Conservation (phyloP, 2,888 invertebrate genomes). For the Drosophila aldrichi region DNA sequence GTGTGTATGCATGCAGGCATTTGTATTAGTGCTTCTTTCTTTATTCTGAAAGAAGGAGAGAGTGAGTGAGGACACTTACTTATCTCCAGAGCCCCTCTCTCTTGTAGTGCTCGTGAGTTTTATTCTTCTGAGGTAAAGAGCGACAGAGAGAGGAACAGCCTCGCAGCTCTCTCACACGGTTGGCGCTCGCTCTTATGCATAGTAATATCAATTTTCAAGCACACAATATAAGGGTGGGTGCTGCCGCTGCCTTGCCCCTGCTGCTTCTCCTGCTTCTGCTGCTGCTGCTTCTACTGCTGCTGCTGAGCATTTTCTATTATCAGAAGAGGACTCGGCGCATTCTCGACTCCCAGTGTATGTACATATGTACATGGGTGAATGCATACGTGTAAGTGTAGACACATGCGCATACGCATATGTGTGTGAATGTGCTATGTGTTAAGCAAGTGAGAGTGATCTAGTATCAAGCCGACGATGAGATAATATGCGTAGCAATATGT, state of each 20-base stretch:
- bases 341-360: constrained; percentile 10
- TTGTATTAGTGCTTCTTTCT: constrained; percentile 3
- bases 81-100: constrained; percentile 8
- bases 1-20: background rate
- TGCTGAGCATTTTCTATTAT: constrained; percentile 38
- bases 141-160: background rate
- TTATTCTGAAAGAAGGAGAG: background rate
- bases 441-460: constrained; percentile 12
- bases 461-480: background rate
- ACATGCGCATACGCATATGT: background rate
- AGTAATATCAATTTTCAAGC: constrained; percentile 32
- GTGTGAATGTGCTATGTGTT: background rate
- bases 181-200: constrained; percentile 36
- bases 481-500: background rate
- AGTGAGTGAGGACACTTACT: background rate
- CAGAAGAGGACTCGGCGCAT: constrained; percentile 35
- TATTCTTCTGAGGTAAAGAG: background rate
- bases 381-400: background rate
- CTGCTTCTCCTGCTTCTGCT: no score
- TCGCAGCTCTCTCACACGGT: constrained; percentile 25
- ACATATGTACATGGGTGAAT: background rate
- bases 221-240: constrained; percentile 1
- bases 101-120: constrained; percentile 18
- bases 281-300: constrained; percentile 1
- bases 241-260: constrained; percentile 12